A percentile compares a stretch with the other conserved stretches of the same genome.
Evolutionary conservation across 2,113 vertebrate species (phyloP).

Genomic region (Alexandromys fortis): DNA sequence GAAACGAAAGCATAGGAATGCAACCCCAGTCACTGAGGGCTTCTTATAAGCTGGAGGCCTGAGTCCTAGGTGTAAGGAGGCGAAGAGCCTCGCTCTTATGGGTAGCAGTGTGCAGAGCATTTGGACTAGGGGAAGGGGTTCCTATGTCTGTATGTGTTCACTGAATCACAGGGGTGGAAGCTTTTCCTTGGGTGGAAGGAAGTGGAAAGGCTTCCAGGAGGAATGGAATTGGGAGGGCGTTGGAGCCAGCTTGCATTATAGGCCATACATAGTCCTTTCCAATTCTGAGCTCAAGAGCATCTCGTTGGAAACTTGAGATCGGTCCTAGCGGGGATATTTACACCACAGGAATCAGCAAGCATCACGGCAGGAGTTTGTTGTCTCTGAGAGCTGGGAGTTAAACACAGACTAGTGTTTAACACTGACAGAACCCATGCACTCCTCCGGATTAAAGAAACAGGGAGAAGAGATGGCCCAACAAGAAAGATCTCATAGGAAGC

Average conservation of each 20-base stretch:
- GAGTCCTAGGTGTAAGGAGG: not conserved
- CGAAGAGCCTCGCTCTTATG: rapidly evolving
- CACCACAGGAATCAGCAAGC: not conserved
- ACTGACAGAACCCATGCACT: not conserved
- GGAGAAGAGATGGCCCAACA: not conserved
- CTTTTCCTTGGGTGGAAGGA: not conserved
- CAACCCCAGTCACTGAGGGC: too few relatives aligned
- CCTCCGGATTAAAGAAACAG: not conserved
- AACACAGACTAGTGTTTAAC: not conserved
- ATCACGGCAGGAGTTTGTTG: constrained; percentile 2
- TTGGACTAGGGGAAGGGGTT: not conserved
- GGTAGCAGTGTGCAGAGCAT: not conserved
- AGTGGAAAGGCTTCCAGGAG: not conserved
- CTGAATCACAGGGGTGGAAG: not conserved
- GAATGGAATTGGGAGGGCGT: not conserved
- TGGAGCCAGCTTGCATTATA: not conserved
- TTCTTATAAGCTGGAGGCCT: not conserved
- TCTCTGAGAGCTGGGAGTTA: constrained; percentile 19
- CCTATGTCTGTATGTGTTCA: not conserved
- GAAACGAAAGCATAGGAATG: not conserved
- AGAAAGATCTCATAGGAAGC: not conserved
- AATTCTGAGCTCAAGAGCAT: not conserved
- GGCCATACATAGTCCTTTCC: not conserved
- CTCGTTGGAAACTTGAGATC: not conserved
- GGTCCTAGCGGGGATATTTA: not conserved